These are phyloP conservation scores for Myocastor coypus DNA, from an alignment of 2,113 vertebrate species.

Conservation along the genomic window DNA sequence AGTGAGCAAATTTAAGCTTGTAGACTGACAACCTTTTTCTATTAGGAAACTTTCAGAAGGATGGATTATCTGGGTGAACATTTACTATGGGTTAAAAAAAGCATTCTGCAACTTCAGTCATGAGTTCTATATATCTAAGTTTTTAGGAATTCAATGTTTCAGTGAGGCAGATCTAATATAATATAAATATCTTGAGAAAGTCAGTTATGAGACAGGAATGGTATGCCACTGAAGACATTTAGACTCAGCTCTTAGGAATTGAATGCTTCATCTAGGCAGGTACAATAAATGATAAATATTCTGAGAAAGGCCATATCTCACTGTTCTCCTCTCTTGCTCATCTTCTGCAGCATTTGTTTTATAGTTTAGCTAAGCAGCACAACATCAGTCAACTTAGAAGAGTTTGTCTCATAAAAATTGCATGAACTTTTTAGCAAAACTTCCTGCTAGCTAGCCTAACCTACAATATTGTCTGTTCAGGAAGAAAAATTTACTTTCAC, in stretches of 20 bases:
- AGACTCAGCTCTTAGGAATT: background rate
- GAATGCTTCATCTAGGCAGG: background rate
- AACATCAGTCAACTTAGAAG: conserved; percentile 39
- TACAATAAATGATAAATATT: background rate
- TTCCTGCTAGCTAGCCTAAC: conserved; percentile 34
- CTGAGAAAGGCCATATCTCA: conserved; percentile 14
- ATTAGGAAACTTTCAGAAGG: background rate
- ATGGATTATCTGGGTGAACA: background rate
- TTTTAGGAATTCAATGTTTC: conserved; percentile 15
- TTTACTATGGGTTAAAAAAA: conserved; percentile 15
- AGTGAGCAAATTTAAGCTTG: background rate
- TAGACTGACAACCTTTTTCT: background rate
- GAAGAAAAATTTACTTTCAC: conserved; percentile 30
- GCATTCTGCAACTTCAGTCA: background rate
- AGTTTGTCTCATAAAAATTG: conserved; percentile 58
- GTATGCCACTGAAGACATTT: background rate
- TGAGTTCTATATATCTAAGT: background rate
- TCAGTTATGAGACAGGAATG: background rate
- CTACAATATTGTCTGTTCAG: background rate
- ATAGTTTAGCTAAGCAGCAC: background rate
- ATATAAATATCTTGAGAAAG: conserved; percentile 5
- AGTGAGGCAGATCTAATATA: background rate
- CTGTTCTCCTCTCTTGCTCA: background rate
- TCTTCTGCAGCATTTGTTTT: conserved; percentile 29
- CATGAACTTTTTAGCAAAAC: conserved; percentile 35